Percentiles rank a stretch among this genome's conserved stretches.
These are phyloP conservation scores for Neodiprion pinetum DNA, from an alignment of 1,140 invertebrate genomes.

Conservation along the genomic window DNA sequence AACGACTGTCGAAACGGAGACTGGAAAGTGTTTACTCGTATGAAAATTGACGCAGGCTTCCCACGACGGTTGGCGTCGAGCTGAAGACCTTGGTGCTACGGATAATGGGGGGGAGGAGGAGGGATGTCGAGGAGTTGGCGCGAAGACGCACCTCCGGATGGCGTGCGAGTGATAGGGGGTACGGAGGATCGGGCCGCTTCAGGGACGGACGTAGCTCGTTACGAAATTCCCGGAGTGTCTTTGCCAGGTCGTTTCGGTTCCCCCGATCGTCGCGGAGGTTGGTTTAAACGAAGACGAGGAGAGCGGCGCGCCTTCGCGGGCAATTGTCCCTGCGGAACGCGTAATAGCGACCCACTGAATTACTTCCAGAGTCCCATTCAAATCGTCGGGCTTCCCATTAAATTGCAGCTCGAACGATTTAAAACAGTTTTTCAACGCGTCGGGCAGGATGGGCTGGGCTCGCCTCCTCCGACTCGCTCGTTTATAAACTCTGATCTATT, in stretches of 20 bases:
- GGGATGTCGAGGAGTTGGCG: too few relatives aligned
- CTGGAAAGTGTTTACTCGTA: too few relatives aligned
- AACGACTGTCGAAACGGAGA: too few relatives aligned
- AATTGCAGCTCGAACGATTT: neutral
- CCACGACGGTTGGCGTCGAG: too few relatives aligned
- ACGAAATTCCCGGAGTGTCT: constrained; percentile 1
- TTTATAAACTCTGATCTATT: neutral
- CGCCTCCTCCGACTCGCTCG: neutral
- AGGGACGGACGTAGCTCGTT: neutral
- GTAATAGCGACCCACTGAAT: neutral
- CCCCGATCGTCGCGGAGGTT: neutral
- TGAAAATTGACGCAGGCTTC: too few relatives aligned
- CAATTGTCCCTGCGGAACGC: neutral
- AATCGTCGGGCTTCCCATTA: neutral
- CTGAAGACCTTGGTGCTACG: too few relatives aligned
- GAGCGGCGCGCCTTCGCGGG: neutral
- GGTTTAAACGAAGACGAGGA: too few relatives aligned
- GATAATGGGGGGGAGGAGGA: too few relatives aligned
- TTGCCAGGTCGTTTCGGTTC: constrained; percentile 1
- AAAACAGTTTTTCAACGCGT: neutral
- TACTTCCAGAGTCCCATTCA: constrained; percentile 1
- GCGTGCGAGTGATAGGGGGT: constrained; percentile 3
- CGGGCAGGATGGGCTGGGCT: neutral
- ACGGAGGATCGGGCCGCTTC: too few relatives aligned
- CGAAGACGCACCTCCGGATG: constrained; percentile 3